Evolutionary conservation across 2,888 invertebrate species (phyloP).

Genomic region (Sinopyrophorus schimmeli): DNA sequence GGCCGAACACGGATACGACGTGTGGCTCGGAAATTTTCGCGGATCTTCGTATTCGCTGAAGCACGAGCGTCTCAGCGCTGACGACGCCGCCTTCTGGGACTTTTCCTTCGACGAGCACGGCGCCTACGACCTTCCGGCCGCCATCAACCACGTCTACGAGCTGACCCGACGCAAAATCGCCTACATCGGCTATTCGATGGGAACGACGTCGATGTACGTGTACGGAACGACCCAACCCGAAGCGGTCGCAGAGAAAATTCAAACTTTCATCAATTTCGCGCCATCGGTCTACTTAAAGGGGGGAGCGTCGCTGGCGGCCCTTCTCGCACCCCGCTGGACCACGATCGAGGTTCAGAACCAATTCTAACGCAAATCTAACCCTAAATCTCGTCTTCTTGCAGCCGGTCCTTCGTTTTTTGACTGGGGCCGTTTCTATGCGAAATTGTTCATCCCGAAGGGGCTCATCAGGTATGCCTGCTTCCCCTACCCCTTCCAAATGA

Average conservation of each 20-base stretch:
- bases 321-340: too few relatives aligned
- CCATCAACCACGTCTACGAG: constrained; percentile 21
- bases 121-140: constrained; percentile 28
- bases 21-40: constrained; percentile 34
- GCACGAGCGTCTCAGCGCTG: constrained; percentile 17
- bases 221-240: constrained; percentile 28
- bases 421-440: too few relatives aligned
- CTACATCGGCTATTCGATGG: constrained; percentile 33
- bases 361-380: too few relatives aligned
- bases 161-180: constrained; percentile 26
- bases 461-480: constrained; percentile 10
- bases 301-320: too few relatives aligned
- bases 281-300: constrained; percentile 21
- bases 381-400: too few relatives aligned
- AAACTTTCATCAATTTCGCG: constrained; percentile 29
- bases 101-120: constrained; percentile 32
- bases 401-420: too few relatives aligned
- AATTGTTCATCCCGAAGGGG: not conserved
- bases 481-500: constrained; percentile 20
- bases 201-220: constrained; percentile 25
- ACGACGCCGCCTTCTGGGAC: constrained; percentile 26
- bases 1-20: constrained; percentile 29
- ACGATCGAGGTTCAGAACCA: too few relatives aligned
- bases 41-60: constrained; percentile 30
- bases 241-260: constrained; percentile 17